A percentile compares a stretch with the other conserved stretches of the same genome.
These are phyloP conservation scores for Bombus huntii DNA, from an alignment of 1,140 invertebrate genomes.

Conservation along the genomic window DNA sequence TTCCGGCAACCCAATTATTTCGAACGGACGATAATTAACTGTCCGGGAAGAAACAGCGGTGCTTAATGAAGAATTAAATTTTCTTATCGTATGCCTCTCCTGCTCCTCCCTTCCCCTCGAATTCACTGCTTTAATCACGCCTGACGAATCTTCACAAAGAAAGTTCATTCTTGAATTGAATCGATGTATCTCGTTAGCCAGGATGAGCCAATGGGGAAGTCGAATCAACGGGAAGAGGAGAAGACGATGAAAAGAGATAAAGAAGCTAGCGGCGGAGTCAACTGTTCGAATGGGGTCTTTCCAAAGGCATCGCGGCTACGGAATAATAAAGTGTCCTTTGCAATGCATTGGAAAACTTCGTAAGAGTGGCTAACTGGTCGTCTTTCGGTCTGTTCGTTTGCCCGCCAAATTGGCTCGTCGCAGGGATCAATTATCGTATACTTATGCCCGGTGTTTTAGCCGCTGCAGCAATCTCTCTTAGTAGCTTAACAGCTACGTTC, in stretches of 20 bases:
- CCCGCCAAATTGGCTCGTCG: too few relatives aligned
- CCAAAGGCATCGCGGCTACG: conserved; percentile 37
- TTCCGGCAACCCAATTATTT: conserved; percentile 59
- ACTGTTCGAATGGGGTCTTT: conserved; percentile 49
- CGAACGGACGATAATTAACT: conserved; percentile 66
- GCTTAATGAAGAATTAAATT: conserved; percentile 78
- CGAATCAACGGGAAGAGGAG: conserved; percentile 30
- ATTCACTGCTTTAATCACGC: conserved; percentile 73
- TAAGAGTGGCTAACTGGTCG: conserved; percentile 31
- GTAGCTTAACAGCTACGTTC: too few relatives aligned
- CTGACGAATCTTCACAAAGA: conserved; percentile 67
- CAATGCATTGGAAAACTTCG: conserved; percentile 42
- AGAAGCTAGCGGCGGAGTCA: conserved; percentile 45
- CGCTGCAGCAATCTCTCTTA: too few relatives aligned
- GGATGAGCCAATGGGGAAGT: background rate
- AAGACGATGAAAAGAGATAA: conserved; percentile 30
- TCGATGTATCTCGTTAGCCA: conserved; percentile 67
- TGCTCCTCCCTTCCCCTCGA: conserved; percentile 24
- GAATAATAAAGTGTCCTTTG: conserved; percentile 64
- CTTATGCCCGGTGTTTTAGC: too few relatives aligned
- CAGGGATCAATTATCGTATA: too few relatives aligned
- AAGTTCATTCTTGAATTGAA: conserved; percentile 57
- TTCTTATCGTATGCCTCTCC: conserved; percentile 74
- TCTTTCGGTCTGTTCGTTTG: conserved; percentile 20
- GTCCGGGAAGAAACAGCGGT: conserved; percentile 60